Base-by-base conservation (phyloP, 2,797 vertebrate species). In the Sebastolobus alascanus region DNA sequence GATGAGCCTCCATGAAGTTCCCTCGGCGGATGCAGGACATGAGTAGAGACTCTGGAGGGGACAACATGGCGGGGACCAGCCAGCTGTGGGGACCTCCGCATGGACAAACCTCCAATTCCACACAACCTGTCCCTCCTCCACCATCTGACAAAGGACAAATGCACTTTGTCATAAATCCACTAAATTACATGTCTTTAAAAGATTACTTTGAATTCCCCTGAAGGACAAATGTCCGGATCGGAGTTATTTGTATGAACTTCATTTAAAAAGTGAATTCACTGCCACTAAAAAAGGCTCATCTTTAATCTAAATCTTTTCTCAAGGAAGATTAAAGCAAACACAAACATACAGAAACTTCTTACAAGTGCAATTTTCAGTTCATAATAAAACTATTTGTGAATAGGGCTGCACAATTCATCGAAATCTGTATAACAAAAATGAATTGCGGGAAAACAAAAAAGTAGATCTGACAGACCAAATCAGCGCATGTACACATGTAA, bases 1-100 rank as follows among this genome's bases (percentile, higher is more conserved):
- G 98, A 90, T 96, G 98, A 6, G 98, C 98, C 93, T 99, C 97
- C 85, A 96, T 86, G 37, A 97, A 98, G 94, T 99, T 99, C 38
- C 96, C 97, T 68, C 94, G 92, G 72, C 98, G 95, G 86, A 99
- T 96, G 89, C 98, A 99, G 84, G 98, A 97, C 66, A 97, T 95
- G 55, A 99, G 96, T 46, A 99, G 95, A 14, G 97, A 99, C 90
- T 99, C 97, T 0, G 99, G 98, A 22, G 98, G 95, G 11, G 98
- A 97, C 92, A 99, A 91, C 98, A 99, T 99, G 92, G 97, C 96
- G 12, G 97, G 97, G 75, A 99, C 95, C 73, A 99, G 91, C 77
- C 95, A 95, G 85, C 93, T 97, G 80, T 96, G 95, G 20, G 94
- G 73, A 33, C 89, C 92, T 29, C 94, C 93, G 1, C 93, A 94